Conservation (phyloP, 2,888 invertebrate species). For the Noctua fimbriata region DNA sequence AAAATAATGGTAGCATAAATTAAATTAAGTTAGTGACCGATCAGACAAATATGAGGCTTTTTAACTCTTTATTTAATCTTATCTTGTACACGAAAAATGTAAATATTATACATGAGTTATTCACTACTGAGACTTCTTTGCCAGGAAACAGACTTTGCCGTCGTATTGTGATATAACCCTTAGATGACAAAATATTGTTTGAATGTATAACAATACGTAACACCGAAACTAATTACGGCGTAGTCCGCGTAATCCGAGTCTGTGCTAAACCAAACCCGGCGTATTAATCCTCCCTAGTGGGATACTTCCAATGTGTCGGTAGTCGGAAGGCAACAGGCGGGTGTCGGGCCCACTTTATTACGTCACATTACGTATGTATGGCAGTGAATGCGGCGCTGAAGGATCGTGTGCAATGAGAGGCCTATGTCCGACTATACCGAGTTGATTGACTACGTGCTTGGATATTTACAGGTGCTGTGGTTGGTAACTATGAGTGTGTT, state of each 20-base stretch:
- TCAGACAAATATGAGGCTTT: not conserved
- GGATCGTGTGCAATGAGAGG: constrained; percentile 23
- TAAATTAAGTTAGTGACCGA: not conserved
- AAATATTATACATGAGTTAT: not conserved
- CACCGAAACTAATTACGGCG: constrained; percentile 76
- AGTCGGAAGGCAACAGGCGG: constrained; percentile 64
- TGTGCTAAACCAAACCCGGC: constrained; percentile 70
- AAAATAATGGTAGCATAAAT: not conserved
- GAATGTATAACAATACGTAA: constrained; percentile 67
- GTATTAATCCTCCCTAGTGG: constrained; percentile 71
- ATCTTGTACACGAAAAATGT: not conserved
- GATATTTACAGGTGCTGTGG: not conserved
- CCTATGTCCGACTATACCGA: constrained; percentile 18
- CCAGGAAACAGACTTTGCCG: not conserved
- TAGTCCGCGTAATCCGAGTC: constrained; percentile 75
- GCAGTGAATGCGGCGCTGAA: constrained; percentile 16
- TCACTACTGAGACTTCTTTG: not conserved
- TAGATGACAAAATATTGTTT: constrained; percentile 61
- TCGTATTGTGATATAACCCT: not conserved
- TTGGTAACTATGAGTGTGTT: not conserved
- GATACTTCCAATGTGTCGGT: constrained; percentile 58
- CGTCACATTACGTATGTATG: constrained; percentile 58
- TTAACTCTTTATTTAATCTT: not conserved
- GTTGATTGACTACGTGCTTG: constrained; percentile 24
- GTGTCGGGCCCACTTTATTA: constrained; percentile 58